A percentile compares a stretch with the other conserved stretches of the same genome.
phyloP scores from a whole-genome alignment of 2,113 vertebrate genomes.

The Passer domesticus region DNA sequence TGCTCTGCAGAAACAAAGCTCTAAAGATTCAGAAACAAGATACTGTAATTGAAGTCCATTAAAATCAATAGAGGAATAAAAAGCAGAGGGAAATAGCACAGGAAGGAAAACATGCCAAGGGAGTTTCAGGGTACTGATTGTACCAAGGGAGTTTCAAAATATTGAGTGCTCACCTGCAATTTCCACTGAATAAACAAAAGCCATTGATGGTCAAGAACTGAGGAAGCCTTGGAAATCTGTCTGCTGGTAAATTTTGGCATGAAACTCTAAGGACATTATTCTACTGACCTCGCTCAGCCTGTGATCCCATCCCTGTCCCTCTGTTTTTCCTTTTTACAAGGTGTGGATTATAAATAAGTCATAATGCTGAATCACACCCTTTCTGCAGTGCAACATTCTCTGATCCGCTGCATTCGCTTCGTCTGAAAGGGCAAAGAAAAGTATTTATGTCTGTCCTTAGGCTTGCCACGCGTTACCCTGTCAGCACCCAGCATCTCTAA shows the following conservation, averaged over 20 bases:
- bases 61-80: constrained; percentile 50
- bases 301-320: background rate
- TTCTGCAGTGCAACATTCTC: background rate
- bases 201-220: background rate
- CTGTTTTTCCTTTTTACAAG: background rate
- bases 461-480: background rate
- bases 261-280: background rate
- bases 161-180: background rate
- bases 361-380: background rate
- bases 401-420: background rate
- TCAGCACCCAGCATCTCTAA: background rate
- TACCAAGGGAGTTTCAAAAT: background rate
- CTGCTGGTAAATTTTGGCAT: background rate
- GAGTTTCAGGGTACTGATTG: background rate
- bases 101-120: background rate
- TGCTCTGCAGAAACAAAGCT: constrained; percentile 42
- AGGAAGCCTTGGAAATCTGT: background rate
- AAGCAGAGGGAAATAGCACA: constrained; percentile 25
- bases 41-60: constrained; percentile 57
- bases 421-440: background rate
- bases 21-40: constrained; percentile 11
- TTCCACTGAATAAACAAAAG: background rate
- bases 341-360: background rate
- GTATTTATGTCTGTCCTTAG: background rate
- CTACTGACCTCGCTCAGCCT: background rate